A percentile compares a stretch with the other conserved stretches of the same genome.
Conservation (phyloP, 2,888 invertebrate genomes). For the Scaptomyza reducta region DNA sequence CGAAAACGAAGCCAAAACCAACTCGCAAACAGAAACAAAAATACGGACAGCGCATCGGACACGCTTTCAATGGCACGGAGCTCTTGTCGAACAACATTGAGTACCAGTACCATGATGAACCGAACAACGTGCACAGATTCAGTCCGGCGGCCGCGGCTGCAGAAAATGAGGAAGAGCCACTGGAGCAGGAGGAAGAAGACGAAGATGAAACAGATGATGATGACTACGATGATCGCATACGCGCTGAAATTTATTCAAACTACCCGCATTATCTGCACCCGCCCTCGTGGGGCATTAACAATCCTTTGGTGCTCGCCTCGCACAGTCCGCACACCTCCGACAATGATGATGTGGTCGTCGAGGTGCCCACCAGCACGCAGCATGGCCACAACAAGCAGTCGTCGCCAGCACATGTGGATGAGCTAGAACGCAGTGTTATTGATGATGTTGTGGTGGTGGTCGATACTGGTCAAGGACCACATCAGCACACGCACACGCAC, state of each 20-base stretch:
- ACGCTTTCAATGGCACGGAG: constrained; percentile 53
- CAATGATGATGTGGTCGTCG: constrained; percentile 80
- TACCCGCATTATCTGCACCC: constrained; percentile 87
- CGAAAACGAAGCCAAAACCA: constrained; percentile 70
- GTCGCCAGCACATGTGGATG: constrained; percentile 40
- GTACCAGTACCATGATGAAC: constrained; percentile 63
- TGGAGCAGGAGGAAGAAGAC: constrained; percentile 57
- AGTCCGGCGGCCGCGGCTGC: constrained; percentile 85
- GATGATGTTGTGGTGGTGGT: constrained; percentile 82
- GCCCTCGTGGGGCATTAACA: constrained; percentile 84
- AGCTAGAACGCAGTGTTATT: constrained; percentile 64
- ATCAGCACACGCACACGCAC: constrained; percentile 46
- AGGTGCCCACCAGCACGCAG: constrained; percentile 75
- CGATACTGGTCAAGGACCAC: constrained; percentile 62
- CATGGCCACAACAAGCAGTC: constrained; percentile 65
- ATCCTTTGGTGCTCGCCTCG: constrained; percentile 84
- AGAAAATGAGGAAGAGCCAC: constrained; percentile 81
- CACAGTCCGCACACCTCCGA: constrained; percentile 84
- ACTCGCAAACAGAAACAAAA: constrained; percentile 49
- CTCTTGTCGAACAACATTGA: constrained; percentile 73
- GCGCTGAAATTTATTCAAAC: constrained; percentile 86
- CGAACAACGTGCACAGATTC: constrained; percentile 59
- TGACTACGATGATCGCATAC: constrained; percentile 85
- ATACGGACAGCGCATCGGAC: constrained; percentile 43
- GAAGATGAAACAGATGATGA: constrained; percentile 82